Percentiles rank a stretch among this genome's conserved stretches.
Evolutionary conservation across 1,140 invertebrate genomes (phyloP).

Genomic region (Drosophila ercepeae): DNA sequence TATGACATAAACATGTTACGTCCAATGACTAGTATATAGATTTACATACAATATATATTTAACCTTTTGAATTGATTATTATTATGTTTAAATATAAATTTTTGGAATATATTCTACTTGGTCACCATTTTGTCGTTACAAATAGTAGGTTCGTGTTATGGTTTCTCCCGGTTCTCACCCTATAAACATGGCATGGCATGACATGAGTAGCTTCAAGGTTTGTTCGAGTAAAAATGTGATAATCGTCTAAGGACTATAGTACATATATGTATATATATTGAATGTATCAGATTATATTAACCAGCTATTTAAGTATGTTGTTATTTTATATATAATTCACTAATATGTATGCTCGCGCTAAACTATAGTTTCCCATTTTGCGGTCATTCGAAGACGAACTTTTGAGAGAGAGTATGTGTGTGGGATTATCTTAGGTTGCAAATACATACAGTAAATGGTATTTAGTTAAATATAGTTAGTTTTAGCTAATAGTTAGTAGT

Average conservation of each 20-base stretch:
- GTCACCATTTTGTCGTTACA: conserved; percentile 28
- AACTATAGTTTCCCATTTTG: conserved; percentile 42
- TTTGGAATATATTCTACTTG: conserved; percentile 37
- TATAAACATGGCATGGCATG: conserved; percentile 66
- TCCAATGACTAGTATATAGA: conserved; percentile 24
- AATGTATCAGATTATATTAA: conserved; percentile 3
- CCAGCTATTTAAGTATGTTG: conserved; percentile 14
- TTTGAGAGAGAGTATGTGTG: conserved; percentile 72
- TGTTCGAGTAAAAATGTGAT: conserved; percentile 40
- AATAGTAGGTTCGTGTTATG: conserved; percentile 29
- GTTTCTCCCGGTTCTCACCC: conserved; percentile 56
- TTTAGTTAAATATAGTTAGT: conserved; percentile 16
- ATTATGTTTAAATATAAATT: conserved; percentile 9
- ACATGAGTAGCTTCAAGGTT: conserved; percentile 45
- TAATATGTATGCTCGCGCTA: conserved; percentile 80
- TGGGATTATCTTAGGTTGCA: conserved; percentile 55
- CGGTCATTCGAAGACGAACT: conserved; percentile 46
- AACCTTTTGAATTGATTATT: conserved; percentile 9
- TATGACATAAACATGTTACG: conserved; percentile 43
- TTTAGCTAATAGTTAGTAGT: too few relatives aligned
- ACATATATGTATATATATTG: conserved; percentile 19
- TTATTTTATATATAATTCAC: conserved; percentile 44
- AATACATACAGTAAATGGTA: conserved; percentile 45
- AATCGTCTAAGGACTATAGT: conserved; percentile 47
- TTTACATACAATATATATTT: conserved; percentile 21